Evolutionary conservation across 2,113 vertebrate genomes (phyloP).

Genomic region (Indicator indicator): DNA sequence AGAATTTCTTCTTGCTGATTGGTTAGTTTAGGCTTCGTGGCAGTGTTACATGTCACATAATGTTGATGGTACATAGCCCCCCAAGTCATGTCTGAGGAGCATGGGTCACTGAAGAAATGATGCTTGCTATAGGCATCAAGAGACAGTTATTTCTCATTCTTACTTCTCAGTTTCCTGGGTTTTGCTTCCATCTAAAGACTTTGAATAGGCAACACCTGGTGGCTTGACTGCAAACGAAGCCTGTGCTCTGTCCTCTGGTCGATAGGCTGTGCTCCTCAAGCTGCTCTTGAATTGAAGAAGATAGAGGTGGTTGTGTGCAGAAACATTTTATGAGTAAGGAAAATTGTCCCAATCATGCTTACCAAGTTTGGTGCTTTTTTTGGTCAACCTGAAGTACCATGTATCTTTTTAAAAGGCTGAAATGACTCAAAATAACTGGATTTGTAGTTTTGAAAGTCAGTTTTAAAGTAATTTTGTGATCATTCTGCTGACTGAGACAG

Average conservation of each 20-base stretch:
- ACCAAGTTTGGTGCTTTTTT: constrained; percentile 22
- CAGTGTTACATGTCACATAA: neutral
- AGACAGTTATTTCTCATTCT: neutral
- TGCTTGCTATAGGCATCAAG: neutral
- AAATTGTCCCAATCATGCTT: constrained; percentile 42
- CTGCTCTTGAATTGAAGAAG: neutral
- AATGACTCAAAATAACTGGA: constrained; percentile 65
- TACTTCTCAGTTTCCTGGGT: neutral
- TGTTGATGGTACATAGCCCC: neutral
- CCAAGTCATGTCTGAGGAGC: neutral
- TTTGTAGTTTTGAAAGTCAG: constrained; percentile 61
- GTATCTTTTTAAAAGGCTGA: constrained; percentile 40
- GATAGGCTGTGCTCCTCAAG: neutral
- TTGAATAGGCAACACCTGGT: neutral
- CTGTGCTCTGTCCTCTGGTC: neutral
- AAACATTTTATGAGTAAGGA: constrained; percentile 31
- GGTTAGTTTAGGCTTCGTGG: neutral
- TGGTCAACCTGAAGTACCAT: constrained; percentile 15
- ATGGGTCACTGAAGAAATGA: neutral
- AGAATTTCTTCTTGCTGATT: neutral
- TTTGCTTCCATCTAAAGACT: neutral
- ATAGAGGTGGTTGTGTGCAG: neutral
- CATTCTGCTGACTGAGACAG: constrained; percentile 62
- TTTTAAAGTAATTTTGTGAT: constrained; percentile 61
- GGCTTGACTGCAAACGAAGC: neutral